Evolutionary conservation across 2,888 invertebrate species (phyloP), one percentile per base, ranked within the genome.

Genomic region (Zeuzera pyrina): DNA sequence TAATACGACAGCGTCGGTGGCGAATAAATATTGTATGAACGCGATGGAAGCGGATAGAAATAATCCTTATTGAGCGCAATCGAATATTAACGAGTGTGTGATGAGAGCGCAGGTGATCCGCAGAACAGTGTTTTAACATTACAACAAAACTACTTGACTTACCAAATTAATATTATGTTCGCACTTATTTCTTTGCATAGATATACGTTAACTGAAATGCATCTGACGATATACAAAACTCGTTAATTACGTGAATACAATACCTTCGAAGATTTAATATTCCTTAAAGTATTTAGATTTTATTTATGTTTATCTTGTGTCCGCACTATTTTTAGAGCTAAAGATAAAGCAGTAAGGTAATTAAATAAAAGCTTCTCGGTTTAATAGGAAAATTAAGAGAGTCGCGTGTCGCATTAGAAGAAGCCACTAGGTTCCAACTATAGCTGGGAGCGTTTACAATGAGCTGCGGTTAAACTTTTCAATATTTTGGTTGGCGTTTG

Each of bases 1-100:
- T 76, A 74, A 71, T 72, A 78, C 78, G 72, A 73, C 67, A 63
- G 69, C 64, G 54, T 48, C 49, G 63, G 65, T 56, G 58, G 62
- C 65, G 66, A 73, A 76, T 77, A 78, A 79, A 74, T 79, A 77
- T 77, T 74, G 69, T 62, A 78, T 71, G 73, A 70, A n/a, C n/a
- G 65, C 55, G 57, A 59, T 57, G 57, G n/a, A n/a, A n/a, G 54
- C 45, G 46, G 41, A 42, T 38, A 38, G 35, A 51, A 65, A 65
- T 79, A 73, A 81, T 77, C 79, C 73, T 62, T 67, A 73, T 72
- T 69, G 64, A 63, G 65, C 63, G 64, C 61, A 57, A 60, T 60
- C 57, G 11, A 12, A 12, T 25, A 25, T 12, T 5, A 12, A 22
- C 11, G 22, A 22, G 4, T 4, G 10, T 22, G 22, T 22, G n/a